phyloP scores from a whole-genome alignment of 2,113 vertebrate genomes.

The Pseudonaja textilis region DNA sequence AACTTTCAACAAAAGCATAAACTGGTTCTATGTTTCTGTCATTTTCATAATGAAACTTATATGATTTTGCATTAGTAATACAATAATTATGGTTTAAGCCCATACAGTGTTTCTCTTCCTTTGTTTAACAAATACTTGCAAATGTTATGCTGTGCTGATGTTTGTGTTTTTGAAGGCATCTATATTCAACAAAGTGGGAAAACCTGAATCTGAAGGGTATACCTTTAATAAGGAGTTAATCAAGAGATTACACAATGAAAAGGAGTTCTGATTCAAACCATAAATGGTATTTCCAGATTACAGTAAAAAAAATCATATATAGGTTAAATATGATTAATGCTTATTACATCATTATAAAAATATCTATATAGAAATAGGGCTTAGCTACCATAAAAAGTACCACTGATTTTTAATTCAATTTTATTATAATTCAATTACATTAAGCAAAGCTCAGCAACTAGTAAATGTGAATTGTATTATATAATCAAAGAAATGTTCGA shows the following conservation, averaged over 20 bases:
- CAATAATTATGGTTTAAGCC: slow-evolving; percentile 14
- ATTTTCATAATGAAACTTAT: background rate
- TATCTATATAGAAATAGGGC: background rate
- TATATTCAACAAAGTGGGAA: background rate
- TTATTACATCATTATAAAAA: background rate
- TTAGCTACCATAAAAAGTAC: background rate
- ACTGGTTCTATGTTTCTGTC: background rate
- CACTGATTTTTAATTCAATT: background rate
- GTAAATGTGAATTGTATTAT: background rate
- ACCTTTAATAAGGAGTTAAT: background rate
- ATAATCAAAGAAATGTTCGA: background rate
- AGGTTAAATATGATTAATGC: background rate
- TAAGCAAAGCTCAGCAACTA: background rate
- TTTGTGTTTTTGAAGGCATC: background rate
- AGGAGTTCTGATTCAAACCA: background rate
- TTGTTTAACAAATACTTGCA: slow-evolving; percentile 13
- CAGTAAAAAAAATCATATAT: background rate
- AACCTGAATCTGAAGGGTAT: background rate
- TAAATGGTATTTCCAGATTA: background rate
- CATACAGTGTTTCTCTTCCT: background rate
- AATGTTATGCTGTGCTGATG: background rate
- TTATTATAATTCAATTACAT: background rate
- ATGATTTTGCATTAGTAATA: slow-evolving; percentile 6
- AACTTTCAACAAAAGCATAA: slow-evolving; percentile 43
- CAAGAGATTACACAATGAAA: background rate